phyloP scores from a whole-genome alignment of 2,113 vertebrate species.

The Daboia siamensis region DNA sequence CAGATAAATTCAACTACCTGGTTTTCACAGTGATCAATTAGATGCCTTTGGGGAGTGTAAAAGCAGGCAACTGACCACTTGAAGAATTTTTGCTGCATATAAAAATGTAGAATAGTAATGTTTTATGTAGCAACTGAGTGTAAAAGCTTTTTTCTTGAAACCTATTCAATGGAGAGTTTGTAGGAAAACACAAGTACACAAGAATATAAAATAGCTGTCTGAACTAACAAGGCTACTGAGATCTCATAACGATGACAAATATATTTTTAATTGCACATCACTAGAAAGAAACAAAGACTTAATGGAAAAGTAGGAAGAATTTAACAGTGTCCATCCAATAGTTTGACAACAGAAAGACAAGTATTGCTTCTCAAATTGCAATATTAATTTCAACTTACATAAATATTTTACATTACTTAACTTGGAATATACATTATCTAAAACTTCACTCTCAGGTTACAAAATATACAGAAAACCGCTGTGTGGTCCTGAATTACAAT shows the following conservation, averaged over 20 bases:
- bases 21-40: neutral
- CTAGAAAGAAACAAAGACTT: neutral
- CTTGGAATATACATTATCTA: neutral
- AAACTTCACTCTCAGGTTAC: neutral
- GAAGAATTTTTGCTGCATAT: neutral
- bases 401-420: neutral
- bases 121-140: neutral
- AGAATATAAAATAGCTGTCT: neutral
- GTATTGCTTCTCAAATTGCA: neutral
- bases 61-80: neutral
- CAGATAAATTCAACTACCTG: neutral
- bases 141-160: neutral
- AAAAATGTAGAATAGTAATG: neutral
- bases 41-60: neutral
- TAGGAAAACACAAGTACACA: neutral
- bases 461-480: rapidly evolving
- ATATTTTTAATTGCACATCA: neutral
- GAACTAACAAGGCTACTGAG: neutral
- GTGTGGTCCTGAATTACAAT: rapidly evolving
- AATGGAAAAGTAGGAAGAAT: neutral
- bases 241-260: neutral
- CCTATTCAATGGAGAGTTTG: neutral
- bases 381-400: rapidly evolving
- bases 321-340: neutral
- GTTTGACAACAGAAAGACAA: neutral